Base-by-base conservation (phyloP, 2,113 vertebrate genomes). In the Orycteropus afer region DNA sequence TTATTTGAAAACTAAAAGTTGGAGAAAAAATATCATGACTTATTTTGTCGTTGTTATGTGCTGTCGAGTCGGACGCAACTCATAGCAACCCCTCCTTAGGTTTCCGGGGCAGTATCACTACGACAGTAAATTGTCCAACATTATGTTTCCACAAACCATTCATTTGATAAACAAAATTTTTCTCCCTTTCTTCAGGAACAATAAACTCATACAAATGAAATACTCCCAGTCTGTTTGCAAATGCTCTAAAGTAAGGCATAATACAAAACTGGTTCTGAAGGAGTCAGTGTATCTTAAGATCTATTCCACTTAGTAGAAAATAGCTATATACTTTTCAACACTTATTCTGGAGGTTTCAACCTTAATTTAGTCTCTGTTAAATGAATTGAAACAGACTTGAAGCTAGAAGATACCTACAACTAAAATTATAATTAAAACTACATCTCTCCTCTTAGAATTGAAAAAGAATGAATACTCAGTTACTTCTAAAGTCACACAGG, bases 81-180 rank as follows among this genome's bases (percentile, higher is more conserved):
- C n/a, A n/a, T n/a, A n/a, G n/a, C n/a, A n/a, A n/a, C n/a, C n/a
- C n/a, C n/a, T n/a, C n/a, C n/a, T n/a, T n/a, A n/a, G n/a, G n/a
- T n/a, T n/a, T n/a, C n/a, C n/a, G n/a, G n/a, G n/a, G n/a, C n/a
- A n/a, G n/a, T n/a, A n/a, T n/a, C n/a, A n/a, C n/a, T n/a, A n/a
- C n/a, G n/a, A n/a, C n/a, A n/a, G n/a, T n/a, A n/a, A n/a, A n/a
- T n/a, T n/a, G n/a, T n/a, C n/a, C n/a, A n/a, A n/a, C n/a, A n/a
- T n/a, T n/a, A 51, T 81, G 61, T 57, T 91, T 96, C 73, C 7
- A 92, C n/a, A 79, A 80, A 69, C 22, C 47, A 67, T 57, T 73
- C 63, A 94, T 97, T 96, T 97, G 94, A 67, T 84, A 96, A 61
- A 71, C 89, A 97, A 97, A 96, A 76, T 55, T 77, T 74, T 42